Percentiles rank a stretch among this genome's conserved stretches.
Evolutionary conservation across 92 coral and sea anemone genomes (phyloP).

Genomic region (Porites cylindrica): DNA sequence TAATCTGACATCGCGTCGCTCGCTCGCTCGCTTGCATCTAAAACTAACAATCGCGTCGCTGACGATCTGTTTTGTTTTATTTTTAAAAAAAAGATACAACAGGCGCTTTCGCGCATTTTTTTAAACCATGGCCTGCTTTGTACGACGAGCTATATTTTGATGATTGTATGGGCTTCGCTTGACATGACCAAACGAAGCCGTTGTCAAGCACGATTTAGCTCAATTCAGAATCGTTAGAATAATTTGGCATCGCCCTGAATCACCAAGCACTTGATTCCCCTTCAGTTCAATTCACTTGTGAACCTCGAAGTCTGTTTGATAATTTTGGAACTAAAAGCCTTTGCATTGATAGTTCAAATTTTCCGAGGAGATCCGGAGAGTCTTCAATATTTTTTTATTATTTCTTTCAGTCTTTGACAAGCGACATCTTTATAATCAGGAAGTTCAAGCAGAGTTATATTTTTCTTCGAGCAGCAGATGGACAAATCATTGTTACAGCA

Average conservation of each 20-base stretch:
- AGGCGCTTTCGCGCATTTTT: conserved; percentile 11
- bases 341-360: background rate
- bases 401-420: conserved; percentile 34
- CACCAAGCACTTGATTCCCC: conserved; percentile 51
- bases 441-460: conserved; percentile 33
- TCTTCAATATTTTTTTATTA: conserved; percentile 13
- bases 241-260: conserved; percentile 56
- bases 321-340: background rate
- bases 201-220: conserved; percentile 41
- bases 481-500: conserved; percentile 7
- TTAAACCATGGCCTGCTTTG: conserved; percentile 10
- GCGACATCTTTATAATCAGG: conserved; percentile 31
- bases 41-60: background rate
- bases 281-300: background rate
- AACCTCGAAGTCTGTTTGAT: background rate
- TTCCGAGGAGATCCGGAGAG: background rate
- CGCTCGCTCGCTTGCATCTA: conserved; percentile 13
- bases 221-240: conserved; percentile 37
- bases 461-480: conserved; percentile 42
- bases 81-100: conserved; percentile 13
- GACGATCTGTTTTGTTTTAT: conserved; percentile 6
- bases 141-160: background rate
- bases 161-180: background rate
- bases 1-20: background rate
- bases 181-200: conserved; percentile 13